Evolutionary conservation across 2,888 invertebrate species (phyloP).

Genomic region (Athalia rosae): DNA sequence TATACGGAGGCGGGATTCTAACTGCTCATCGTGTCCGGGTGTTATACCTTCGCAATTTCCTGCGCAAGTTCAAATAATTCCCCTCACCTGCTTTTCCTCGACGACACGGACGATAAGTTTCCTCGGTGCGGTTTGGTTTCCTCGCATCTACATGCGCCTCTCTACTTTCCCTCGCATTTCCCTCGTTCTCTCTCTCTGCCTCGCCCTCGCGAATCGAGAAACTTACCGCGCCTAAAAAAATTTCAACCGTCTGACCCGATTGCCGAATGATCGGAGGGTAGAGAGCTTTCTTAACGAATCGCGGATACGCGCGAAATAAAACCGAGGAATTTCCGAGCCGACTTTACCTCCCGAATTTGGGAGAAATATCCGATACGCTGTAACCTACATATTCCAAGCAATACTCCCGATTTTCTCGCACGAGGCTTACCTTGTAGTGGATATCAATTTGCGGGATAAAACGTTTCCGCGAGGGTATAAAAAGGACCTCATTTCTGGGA

Average conservation of each 20-base stretch:
- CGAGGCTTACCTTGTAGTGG: neutral
- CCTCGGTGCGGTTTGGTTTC: neutral
- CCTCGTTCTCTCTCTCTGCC: too few relatives aligned
- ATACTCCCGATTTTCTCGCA: neutral
- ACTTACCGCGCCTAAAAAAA: too few relatives aligned
- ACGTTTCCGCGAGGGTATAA: slow-evolving; percentile 15
- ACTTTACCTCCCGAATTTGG: too few relatives aligned
- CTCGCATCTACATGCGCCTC: too few relatives aligned
- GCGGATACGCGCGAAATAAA: too few relatives aligned
- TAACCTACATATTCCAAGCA: neutral
- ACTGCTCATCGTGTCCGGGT: slow-evolving; percentile 12
- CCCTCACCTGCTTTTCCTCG: slow-evolving; percentile 1
- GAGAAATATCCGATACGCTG: too few relatives aligned
- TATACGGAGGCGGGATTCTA: neutral
- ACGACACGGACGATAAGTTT: neutral
- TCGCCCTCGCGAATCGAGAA: too few relatives aligned
- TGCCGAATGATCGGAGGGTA: too few relatives aligned
- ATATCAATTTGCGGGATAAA: slow-evolving; percentile 24
- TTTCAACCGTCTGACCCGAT: too few relatives aligned
- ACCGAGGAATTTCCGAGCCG: too few relatives aligned
- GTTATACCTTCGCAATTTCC: slow-evolving; percentile 27
- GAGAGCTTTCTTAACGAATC: too few relatives aligned
- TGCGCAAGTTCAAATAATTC: slow-evolving; percentile 7
- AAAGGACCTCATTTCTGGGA: slow-evolving; percentile 12
- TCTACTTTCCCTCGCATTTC: too few relatives aligned